Evolutionary conservation across 2,797 vertebrate species (phyloP).

Genomic region (Lutjanus argentimaculatus): DNA sequence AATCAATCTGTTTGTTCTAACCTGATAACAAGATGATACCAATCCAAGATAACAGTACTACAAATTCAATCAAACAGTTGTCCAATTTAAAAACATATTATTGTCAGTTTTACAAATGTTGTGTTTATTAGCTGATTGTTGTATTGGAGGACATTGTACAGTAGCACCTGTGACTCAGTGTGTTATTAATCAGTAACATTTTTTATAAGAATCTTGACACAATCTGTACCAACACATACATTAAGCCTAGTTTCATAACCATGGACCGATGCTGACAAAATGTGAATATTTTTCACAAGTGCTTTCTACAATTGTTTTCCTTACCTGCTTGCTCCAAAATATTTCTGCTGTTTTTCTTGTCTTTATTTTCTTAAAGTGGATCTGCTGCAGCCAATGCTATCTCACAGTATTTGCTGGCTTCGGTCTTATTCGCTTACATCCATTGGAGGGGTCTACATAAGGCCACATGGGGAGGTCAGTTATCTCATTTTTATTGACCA

Average conservation of each 20-base stretch:
- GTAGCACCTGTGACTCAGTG: not conserved
- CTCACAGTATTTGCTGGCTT: conserved; percentile 89
- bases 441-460: conserved; percentile 87
- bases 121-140: not conserved
- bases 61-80: not conserved
- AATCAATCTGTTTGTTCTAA: not conserved
- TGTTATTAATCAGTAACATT: not conserved
- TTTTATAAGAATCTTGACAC: not conserved
- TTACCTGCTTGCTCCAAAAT: not conserved
- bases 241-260: not conserved
- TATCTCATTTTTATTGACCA: too few species aligned
- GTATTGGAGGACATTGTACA: not conserved
- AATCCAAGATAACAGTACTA: not conserved
- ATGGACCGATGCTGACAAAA: not conserved
- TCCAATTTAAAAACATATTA: not conserved
- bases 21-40: not conserved
- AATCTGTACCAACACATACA: not conserved
- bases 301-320: not conserved
- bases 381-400: conserved; percentile 92
- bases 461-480: conserved; percentile 92
- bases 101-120: not conserved
- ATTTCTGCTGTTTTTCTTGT: not conserved
- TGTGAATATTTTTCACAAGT: not conserved
- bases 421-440: conserved; percentile 89
- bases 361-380: conserved; percentile 82